Conservation (phyloP, 2,888 invertebrate genomes). For the Crossocerus cetratus region DNA sequence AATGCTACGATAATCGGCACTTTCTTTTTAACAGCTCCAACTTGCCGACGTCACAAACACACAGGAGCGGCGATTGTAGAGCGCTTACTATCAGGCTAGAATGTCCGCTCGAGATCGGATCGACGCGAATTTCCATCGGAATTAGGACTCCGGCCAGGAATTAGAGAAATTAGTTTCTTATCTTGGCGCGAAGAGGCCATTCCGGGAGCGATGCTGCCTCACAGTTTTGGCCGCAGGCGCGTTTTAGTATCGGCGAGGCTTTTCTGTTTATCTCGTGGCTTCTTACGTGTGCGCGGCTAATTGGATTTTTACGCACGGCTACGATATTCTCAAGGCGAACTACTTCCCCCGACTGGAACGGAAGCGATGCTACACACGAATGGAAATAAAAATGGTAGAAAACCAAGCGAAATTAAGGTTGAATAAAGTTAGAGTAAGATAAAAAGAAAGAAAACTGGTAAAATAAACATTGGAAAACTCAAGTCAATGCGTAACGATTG, state of each 20-base stretch:
- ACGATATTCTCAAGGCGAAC: not conserved
- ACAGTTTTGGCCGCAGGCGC: not conserved
- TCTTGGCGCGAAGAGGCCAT: slow-evolving; percentile 18
- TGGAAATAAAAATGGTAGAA: no score
- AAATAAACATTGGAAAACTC: no score
- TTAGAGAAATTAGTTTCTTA: slow-evolving; percentile 34
- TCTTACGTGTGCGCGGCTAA: not conserved
- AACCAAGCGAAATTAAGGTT: no score
- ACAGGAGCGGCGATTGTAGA: not conserved
- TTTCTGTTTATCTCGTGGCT: slow-evolving; percentile 15
- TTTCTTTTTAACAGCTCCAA: not conserved
- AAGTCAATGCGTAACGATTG: no score
- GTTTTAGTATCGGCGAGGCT: not conserved
- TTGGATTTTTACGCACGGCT: not conserved
- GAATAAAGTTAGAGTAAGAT: no score
- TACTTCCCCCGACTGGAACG: not conserved
- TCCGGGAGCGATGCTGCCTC: slow-evolving; percentile 5
- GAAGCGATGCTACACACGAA: no score
- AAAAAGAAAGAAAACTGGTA: no score
- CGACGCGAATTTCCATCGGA: slow-evolving; percentile 37
- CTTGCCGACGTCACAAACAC: slow-evolving; percentile 34
- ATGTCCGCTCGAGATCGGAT: slow-evolving; percentile 16
- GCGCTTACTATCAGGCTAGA: slow-evolving; percentile 20
- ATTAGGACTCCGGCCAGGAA: slow-evolving; percentile 34
- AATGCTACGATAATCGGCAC: not conserved